Base-by-base conservation (phyloP, 2,888 invertebrate genomes). In the Sarcophaga caerulescens region DNA sequence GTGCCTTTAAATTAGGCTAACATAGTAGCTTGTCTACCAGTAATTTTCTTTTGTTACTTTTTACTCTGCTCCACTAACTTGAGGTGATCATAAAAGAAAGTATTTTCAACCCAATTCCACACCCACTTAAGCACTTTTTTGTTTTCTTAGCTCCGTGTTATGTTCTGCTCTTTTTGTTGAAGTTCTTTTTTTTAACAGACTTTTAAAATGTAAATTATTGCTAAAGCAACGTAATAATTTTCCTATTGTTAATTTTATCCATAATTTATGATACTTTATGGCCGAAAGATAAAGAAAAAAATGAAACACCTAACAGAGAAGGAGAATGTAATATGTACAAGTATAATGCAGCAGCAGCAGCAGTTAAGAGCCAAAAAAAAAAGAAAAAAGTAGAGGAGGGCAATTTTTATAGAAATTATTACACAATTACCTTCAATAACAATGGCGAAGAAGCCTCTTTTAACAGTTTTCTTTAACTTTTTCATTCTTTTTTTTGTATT, bases 371-470 rank as follows among this genome's bases (percentile, higher is more conserved):
- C 17, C 45, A n/a, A 62, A 2, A 74, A 60, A 44, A 57, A 21
- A 4, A 14, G 66, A 59, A 69, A 66, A 65, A 8, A 66, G n/a
- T 14, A 59, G 60, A 12, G 14, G 17, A 52, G 17, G 10, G 17
- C 1, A 78, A 79, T 65, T 47, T 73, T 71, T 63, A 23, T 21
- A 74, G 62, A 76, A 77, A 77, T 81, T 75, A 70, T 74, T 74
- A 65, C 85, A 78, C 77, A 85, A 81, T 85, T 85, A 85, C 77
- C 81, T 74, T 23, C 35, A 11, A 52, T 23, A 45, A 84, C 62
- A 65, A 81, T 57, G 44, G 14, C 44, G 14, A 83, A 65, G 60
- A 76, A 62, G 68, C 23, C 73, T 59, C 45, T 69, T 71, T 4
- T 45, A 57, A 8, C 23, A 5, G 25, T 23, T 81, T 21, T 11